Evolutionary conservation across 2,888 invertebrate genomes (phyloP).

Genomic region (Schrankia costaestrigalis): DNA sequence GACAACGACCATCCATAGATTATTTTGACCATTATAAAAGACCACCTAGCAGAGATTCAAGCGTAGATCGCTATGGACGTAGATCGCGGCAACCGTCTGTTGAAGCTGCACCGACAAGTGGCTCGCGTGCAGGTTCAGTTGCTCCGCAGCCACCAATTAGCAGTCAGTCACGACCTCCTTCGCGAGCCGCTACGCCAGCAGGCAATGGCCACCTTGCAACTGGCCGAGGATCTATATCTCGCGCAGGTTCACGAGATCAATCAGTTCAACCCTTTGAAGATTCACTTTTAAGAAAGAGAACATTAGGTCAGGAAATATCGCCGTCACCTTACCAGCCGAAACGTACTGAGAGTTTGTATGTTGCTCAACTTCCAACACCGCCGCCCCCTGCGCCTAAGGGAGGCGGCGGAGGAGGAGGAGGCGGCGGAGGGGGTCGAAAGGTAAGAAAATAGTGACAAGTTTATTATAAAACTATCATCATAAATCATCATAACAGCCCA

Average conservation of each 20-base stretch:
- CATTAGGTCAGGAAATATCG: conserved; percentile 92
- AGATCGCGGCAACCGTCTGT: conserved; percentile 91
- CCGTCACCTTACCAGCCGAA: conserved; percentile 94
- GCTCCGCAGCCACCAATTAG: conserved; percentile 81
- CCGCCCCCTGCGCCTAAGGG: conserved; percentile 63
- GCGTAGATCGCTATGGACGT: conserved; percentile 89
- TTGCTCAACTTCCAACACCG: conserved; percentile 74
- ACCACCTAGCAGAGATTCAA: conserved; percentile 93
- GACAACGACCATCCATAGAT: conserved; percentile 86
- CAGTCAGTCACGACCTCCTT: conserved; percentile 81
- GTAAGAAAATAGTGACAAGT: conserved; percentile 28
- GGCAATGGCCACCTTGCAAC: conserved; percentile 85
- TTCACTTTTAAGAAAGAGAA: conserved; percentile 88
- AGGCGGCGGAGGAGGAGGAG: conserved; percentile 64
- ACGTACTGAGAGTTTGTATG: conserved; percentile 93
- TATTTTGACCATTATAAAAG: conserved; percentile 97
- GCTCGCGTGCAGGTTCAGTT: conserved; percentile 86
- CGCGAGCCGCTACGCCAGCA: conserved; percentile 76
- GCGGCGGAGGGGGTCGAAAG: conserved; percentile 62
- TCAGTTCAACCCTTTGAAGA: conserved; percentile 88
- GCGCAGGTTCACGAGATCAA: conserved; percentile 68
- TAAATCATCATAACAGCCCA: too few species aligned
- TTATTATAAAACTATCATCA: neutral
- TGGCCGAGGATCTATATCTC: conserved; percentile 79
- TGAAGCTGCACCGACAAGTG: conserved; percentile 83